Evolutionary conservation across 2,797 vertebrate species (phyloP), one percentile per base, ranked within the genome.

Genomic region (Loris lydekkerianus): DNA sequence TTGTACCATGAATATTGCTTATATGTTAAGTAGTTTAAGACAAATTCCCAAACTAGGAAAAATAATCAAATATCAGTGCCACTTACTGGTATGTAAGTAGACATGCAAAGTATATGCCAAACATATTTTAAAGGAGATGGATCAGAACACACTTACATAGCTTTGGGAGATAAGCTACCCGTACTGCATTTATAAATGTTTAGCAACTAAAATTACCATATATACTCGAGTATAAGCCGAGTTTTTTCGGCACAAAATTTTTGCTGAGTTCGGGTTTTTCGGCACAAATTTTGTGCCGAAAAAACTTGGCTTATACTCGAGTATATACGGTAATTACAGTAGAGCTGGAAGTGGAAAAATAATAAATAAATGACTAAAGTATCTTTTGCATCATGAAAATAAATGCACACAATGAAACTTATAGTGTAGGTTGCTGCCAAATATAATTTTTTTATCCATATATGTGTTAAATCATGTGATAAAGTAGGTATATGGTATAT

Each of bases 391-490:
- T 31, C 18, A n/a, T 77, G 17, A 76, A 69, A 85, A 76, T 72
- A 84, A 77, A 1, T 53, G 60, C 5, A 5, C 85, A 72, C 27
- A 65, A 84, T 70, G 10, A 77, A 86, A 73, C 2, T 31, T 81
- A 60, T 2, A 80, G 0, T 17, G 76, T 1, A 70, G 3, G 76
- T 76, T 60, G 1, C 40, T 3, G 2, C 9, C 15, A 60, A 89
- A 75, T 69, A 5, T 67, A 67, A 27, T 80, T 89, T 82, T 63
- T 1, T 10, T 5, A 73, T 1, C 3, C 0, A 73, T 9, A 34
- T 63, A 82, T 20, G 76, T 88, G 18, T 84, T 89, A 80, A 97
- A 72, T 77, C 6, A 69, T 70, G 8, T 43, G 14, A 58, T 87
- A 20, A 37, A 63, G 37, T 75, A 93, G 27, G 56, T 60, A 0